Conservation (phyloP, 2,113 vertebrate genomes). For the Polyodon spathula region DNA sequence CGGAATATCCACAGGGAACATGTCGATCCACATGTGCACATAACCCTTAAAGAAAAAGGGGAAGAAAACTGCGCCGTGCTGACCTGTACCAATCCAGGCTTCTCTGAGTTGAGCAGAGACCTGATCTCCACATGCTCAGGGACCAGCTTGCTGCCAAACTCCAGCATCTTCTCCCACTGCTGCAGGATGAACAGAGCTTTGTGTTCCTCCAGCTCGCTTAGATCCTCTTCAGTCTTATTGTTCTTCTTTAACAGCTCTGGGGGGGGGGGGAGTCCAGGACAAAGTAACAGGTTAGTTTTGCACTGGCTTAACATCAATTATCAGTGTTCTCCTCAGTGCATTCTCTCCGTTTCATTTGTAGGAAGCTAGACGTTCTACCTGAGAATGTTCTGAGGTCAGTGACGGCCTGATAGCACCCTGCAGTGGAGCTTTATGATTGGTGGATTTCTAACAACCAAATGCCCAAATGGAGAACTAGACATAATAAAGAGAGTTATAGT, state of each 20-base stretch:
- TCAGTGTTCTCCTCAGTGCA: too few species aligned
- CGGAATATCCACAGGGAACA: constrained; percentile 81
- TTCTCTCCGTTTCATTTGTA: too few species aligned
- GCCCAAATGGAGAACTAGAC: too few species aligned
- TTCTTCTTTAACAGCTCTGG: constrained; percentile 59
- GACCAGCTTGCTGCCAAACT: constrained; percentile 68
- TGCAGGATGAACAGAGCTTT: constrained; percentile 73
- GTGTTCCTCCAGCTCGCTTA: constrained; percentile 63
- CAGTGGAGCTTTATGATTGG: too few species aligned
- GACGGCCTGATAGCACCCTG: too few species aligned
- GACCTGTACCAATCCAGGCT: constrained; percentile 77
- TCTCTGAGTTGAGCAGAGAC: constrained; percentile 62
- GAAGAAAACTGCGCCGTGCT: constrained; percentile 15
- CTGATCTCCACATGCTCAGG: constrained; percentile 81
- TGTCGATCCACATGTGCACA: constrained; percentile 90
- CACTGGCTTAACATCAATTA: neutral
- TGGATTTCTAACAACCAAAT: too few species aligned
- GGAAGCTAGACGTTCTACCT: too few species aligned
- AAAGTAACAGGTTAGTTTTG: neutral
- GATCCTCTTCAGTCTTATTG: constrained; percentile 42
- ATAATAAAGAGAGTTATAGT: too few species aligned
- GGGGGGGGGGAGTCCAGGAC: constrained; percentile 11
- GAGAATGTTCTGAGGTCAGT: too few species aligned
- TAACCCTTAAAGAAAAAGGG: constrained; percentile 59
- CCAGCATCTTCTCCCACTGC: constrained; percentile 81